Evolutionary conservation across 1,140 invertebrate species (phyloP), one percentile per base, ranked within the genome.

Genomic region (Hycleus phaleratus): DNA sequence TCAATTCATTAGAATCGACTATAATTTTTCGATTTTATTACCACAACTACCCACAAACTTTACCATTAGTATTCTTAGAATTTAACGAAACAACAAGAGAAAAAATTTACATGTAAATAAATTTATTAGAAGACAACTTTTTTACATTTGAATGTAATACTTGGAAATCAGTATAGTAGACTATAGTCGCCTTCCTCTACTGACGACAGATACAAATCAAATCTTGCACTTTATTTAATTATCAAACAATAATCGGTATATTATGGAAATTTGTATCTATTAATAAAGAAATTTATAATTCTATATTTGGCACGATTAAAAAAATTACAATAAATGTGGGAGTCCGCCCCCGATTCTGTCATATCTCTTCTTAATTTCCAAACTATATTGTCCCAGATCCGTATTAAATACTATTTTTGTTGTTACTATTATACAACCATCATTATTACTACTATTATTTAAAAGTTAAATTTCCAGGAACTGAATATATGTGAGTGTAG

Each of bases 371-470:
- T 32, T 7, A 32, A 32, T 32, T 32, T 32, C 32, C 32, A 32
- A 32, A 32, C 32, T 32, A 4, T 32, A 32, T 7, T 32, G 32
- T 32, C 32, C 32, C 32, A 5, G 32, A 32, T 32, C 32, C 7
- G 32, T 32, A 32, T 32, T 32, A 32, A 32, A 32, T n/a, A 24
- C 18, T 10, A 26, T 46, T 18, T 26, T 24, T 46, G 12, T n/a
- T 46, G 12, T 24, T 46, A 46, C n/a, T 18, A 44, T 44, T 18
- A 24, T 11, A 24, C 26, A 24, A 46, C 26, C 18, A 24, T 26
- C 26, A 52, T 61, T 46, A 61, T 58, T 58, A 32, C 7, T 50
- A 56, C 58, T 45, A 47, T 48, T 56, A 54, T 61, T 58, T 56
- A 54, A 61, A 58, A 49, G 39, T 50, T 54, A 49, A 49, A 42